Evolutionary conservation across 2,113 vertebrate genomes (phyloP), one percentile per base, ranked within the genome.

Genomic region (Bos indicus): DNA sequence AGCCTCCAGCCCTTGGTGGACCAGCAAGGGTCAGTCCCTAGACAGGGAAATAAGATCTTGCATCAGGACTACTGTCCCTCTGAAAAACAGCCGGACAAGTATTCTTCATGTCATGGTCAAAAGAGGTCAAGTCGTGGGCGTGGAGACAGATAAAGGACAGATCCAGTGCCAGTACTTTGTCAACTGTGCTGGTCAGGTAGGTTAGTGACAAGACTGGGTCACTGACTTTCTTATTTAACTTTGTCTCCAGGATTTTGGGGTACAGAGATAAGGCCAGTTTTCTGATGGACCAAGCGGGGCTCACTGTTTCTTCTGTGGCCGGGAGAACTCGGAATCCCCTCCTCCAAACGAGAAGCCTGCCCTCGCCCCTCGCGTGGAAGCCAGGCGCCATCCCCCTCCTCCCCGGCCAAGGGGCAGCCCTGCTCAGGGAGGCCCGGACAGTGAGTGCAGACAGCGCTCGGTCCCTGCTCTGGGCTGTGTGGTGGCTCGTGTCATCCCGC

Each of bases 121-220:
- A 97, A 99, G 99, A 78, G 99, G 99, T 81, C 99, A 98, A 0
- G 99, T 99, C 88, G 99, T 98, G 1, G 99, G 99, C 0, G 99
- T 99, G 0, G 99, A 99, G 98, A 99, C 99, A 0, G 99, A 99
- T 98, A 99, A 99, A 88, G 99, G 99, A n/a, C 97, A 98, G 89
- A 99, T 99, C 8, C 98, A 99, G 7, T 99, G 99, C 98, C 99
- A 99, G 81, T 99, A 99, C 98, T 99, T 99, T 0, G 99, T 99
- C 30, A 82, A 54, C 80, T 82, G 48, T 51, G 80, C 80, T 13
- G 80, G 80, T 82, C 80, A 82, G 80, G 80, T 82, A 97, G 86
- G 97, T 96, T 57, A 82, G 82, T 7, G 36, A 28, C 30, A 52
- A 48, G 23, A 48, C 12, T 23, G 54, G 52, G 52, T 78, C 30